Conservation (phyloP, 35 echinoderm and acorn worm genomes). For the Ptychodera flava region DNA sequence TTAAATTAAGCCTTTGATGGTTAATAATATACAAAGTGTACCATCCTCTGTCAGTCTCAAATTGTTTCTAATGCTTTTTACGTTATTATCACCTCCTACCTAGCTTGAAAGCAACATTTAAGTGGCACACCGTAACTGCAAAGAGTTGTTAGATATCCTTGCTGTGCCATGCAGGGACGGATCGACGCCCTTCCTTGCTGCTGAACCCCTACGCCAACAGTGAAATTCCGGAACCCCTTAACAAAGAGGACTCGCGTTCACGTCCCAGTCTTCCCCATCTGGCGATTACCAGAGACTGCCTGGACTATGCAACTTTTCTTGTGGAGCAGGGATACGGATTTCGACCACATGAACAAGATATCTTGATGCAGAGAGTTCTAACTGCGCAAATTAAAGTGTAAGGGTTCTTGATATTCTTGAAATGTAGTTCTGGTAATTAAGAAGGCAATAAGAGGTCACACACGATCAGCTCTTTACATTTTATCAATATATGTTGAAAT, state of each 20-base stretch:
- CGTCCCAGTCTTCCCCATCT: constrained; percentile 75
- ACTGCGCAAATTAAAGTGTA: constrained; percentile 90
- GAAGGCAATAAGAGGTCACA: no score
- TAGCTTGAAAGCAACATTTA: constrained; percentile 72
- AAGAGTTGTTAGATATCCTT: constrained; percentile 83
- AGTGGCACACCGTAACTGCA: constrained; percentile 74
- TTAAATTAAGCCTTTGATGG: no score
- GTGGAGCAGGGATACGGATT: constrained; percentile 73
- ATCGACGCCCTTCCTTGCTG: constrained; percentile 77
- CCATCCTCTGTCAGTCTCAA: no score
- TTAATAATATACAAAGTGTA: no score
- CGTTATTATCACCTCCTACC: no score
- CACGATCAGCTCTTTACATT: no score
- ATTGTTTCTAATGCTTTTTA: no score
- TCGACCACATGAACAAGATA: constrained; percentile 84
- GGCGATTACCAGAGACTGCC: constrained; percentile 80
- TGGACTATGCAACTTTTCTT: constrained; percentile 71
- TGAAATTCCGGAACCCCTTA: constrained; percentile 24
- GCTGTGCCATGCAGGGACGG: constrained; percentile 98
- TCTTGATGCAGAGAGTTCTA: constrained; percentile 69
- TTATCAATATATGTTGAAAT: no score
- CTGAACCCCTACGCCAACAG: constrained; percentile 53
- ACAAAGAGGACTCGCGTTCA: constrained; percentile 49
- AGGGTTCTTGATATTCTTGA: not conserved
- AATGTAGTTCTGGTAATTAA: no score